Base-by-base conservation (phyloP, 1,140 invertebrate genomes). In the Drosophila bocki region DNA sequence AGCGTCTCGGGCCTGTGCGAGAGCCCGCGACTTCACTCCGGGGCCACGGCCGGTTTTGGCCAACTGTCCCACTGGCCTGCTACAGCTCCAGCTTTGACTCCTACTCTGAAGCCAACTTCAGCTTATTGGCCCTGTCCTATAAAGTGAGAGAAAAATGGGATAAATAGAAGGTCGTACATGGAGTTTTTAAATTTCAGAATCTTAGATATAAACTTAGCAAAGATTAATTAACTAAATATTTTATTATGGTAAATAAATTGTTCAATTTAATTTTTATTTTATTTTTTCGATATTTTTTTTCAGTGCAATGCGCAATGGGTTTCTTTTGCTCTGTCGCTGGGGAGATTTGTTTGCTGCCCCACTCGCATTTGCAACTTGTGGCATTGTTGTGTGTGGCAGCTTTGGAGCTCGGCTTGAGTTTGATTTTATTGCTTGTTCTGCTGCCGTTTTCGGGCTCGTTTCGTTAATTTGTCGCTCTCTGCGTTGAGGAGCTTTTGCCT, bases 281-380 rank as follows among this genome's bases (percentile, higher is more conserved):
- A 11, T 11, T 9, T 11, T 17, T 44, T 3, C 2, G 4, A 17
- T 1, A 3, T 8, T 42, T 60, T 41, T 26, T 50, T 17, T 7
- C 33, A 32, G 17, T 75, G 42, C 39, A 7, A 26, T 58, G 45
- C 62, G 72, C 82, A 80, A 51, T 86, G 75, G 67, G 76, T 87
- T 80, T 87, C 80, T 88, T 87, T 87, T 87, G 80, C 78, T 88
- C 88, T 84, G 84, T 88, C 84, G 69, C 80, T 71, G 64, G 84
- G 84, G 78, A 90, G 80, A 88, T 83, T 86, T 82, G 70, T 71
- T 74, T 82, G 61, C 57, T 69, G 59, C 44, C 47, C 53, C 71
- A 58, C 54, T 75, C 58, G 77, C 58, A 78, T 82, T 81, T 86
- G 82, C 82, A 85, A 82, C 82, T 86, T 86, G 82, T 75, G 75